Conservation (phyloP, 2,888 invertebrate species). For the Ellobium chinense region DNA sequence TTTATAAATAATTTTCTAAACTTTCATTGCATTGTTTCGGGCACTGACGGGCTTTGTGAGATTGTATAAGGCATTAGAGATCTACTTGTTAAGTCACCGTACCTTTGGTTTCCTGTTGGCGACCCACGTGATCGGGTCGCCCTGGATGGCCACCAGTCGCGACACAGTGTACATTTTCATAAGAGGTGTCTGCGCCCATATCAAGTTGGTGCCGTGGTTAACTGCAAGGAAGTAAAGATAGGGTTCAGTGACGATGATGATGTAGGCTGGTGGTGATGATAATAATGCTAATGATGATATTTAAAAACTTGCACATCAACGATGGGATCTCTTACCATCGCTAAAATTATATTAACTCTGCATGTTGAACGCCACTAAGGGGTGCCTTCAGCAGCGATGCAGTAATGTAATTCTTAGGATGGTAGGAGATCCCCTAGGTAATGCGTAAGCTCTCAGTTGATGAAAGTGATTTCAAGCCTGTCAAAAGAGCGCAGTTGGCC, state of each 20-base stretch:
- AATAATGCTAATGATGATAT: background rate
- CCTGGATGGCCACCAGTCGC: conserved; percentile 71
- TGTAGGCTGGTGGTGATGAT: background rate
- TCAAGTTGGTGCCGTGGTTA: conserved; percentile 69
- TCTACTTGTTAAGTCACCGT: too few species aligned
- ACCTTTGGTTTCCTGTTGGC: conserved; percentile 44
- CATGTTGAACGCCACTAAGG: background rate
- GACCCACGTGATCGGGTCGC: conserved; percentile 73
- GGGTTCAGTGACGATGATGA: background rate
- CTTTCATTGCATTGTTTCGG: too few species aligned
- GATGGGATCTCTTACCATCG: background rate
- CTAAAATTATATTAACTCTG: background rate
- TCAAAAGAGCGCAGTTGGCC: too few species aligned
- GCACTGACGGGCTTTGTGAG: too few species aligned
- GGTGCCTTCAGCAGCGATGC: too few species aligned
- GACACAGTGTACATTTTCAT: conserved; percentile 60
- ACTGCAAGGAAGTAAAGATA: conserved; percentile 60
- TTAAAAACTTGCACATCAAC: background rate
- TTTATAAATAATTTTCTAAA: too few species aligned
- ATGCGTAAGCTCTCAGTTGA: too few species aligned
- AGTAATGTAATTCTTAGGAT: too few species aligned
- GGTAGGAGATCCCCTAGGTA: too few species aligned
- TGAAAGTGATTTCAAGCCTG: too few species aligned
- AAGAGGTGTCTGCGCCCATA: conserved; percentile 72
- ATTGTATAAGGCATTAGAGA: too few species aligned